Evolutionary conservation across 2,113 vertebrate genomes (phyloP).

Genomic region (Micromys minutus): DNA sequence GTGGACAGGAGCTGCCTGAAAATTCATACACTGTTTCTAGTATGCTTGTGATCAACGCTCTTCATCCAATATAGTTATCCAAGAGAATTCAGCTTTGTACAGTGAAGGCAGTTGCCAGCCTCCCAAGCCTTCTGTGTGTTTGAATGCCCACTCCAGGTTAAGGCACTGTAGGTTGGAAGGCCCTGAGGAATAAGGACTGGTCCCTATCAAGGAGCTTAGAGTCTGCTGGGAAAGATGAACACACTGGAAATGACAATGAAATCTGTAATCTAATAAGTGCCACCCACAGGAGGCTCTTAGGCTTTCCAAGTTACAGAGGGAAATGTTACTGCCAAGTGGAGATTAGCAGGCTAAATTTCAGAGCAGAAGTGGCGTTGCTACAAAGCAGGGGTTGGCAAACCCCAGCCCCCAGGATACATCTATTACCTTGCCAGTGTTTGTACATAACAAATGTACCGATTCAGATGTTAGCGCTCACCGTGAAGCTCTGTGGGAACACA

Average conservation of each 20-base stretch:
- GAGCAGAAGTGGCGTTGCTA: neutral
- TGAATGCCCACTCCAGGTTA: neutral
- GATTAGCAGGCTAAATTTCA: slow-evolving; percentile 16
- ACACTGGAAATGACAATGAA: neutral
- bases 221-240: neutral
- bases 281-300: neutral
- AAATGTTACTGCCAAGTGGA: neutral
- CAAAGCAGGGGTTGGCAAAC: slow-evolving; percentile 22
- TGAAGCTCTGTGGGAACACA: slow-evolving; percentile 24
- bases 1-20: neutral
- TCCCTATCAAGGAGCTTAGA: slow-evolving; percentile 13
- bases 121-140: neutral
- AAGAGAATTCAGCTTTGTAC: slow-evolving; percentile 41
- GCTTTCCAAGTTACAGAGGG: slow-evolving; percentile 14
- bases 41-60: neutral
- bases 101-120: neutral
- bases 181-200: slow-evolving; percentile 25
- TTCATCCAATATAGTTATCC: slow-evolving; percentile 41
- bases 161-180: slow-evolving; percentile 9
- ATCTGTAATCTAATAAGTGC: neutral
- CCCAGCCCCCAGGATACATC: neutral
- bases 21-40: slow-evolving; percentile 3
- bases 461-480: slow-evolving; percentile 16
- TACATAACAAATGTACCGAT: neutral
- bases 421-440: neutral